Evolutionary conservation across 2,888 invertebrate species (phyloP).

Genomic region (Eristalis intricaria): DNA sequence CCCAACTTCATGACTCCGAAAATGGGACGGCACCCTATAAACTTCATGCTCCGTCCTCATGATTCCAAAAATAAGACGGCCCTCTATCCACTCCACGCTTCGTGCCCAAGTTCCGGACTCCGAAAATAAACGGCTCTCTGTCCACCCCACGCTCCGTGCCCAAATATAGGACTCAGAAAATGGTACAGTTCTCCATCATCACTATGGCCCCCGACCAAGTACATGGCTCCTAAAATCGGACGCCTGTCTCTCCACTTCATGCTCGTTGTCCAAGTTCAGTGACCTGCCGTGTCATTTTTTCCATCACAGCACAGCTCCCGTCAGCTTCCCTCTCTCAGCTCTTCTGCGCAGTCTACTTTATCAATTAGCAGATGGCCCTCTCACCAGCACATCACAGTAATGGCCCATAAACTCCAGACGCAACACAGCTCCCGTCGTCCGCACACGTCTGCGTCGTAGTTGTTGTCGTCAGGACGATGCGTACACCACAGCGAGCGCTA

Average conservation of each 20-base stretch:
- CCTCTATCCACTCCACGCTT: too few relatives aligned
- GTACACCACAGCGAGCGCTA: not conserved
- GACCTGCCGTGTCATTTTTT: not conserved
- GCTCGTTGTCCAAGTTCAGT: not conserved
- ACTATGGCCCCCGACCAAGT: too few relatives aligned
- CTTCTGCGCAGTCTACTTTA: constrained; percentile 13
- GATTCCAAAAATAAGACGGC: too few relatives aligned
- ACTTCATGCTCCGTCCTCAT: too few relatives aligned
- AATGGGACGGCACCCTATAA: too few relatives aligned
- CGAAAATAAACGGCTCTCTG: too few relatives aligned
- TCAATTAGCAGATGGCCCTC: constrained; percentile 50
- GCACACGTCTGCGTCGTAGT: not conserved
- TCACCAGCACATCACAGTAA: constrained; percentile 54
- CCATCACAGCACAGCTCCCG: not conserved
- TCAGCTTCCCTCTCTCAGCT: not conserved
- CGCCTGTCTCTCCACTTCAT: not conserved
- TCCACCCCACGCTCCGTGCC: too few relatives aligned
- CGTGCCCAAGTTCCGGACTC: too few relatives aligned
- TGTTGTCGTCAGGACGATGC: constrained; percentile 39
- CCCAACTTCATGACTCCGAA: too few relatives aligned
- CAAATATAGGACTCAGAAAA: too few relatives aligned
- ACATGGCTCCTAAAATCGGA: too few relatives aligned
- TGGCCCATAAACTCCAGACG: constrained; percentile 44
- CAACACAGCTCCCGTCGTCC: not conserved
- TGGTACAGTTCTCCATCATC: too few relatives aligned